phyloP scores from a whole-genome alignment of 2,888 invertebrate genomes.

The Caenorhabditis plicata region DNA sequence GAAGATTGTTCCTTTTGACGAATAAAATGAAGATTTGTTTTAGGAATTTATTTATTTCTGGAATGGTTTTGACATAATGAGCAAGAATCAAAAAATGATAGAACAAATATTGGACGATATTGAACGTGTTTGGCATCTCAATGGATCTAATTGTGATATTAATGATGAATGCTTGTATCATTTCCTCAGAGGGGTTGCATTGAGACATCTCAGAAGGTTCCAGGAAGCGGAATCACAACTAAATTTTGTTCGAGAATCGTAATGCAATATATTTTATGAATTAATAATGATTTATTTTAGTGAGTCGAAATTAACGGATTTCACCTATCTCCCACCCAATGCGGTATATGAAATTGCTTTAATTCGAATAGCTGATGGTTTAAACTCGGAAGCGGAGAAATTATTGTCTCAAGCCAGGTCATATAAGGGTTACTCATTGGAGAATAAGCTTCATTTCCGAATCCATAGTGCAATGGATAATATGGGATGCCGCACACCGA shows the following conservation, averaged over 20 bases:
- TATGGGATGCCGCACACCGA: constrained; percentile 40
- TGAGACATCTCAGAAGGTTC: constrained; percentile 78
- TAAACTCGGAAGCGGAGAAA: constrained; percentile 71
- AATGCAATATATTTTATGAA: not conserved
- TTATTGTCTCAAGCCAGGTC: constrained; percentile 78
- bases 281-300: constrained; percentile 53
- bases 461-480: constrained; percentile 56
- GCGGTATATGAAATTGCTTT: constrained; percentile 83
- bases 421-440: constrained; percentile 56
- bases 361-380: constrained; percentile 76
- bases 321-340: constrained; percentile 82
- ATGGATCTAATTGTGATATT: constrained; percentile 27
- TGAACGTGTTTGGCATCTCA: constrained; percentile 40
- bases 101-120: constrained; percentile 66
- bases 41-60: constrained; percentile 85
- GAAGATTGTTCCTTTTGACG: constrained; percentile 38
- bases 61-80: constrained; percentile 85
- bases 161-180: constrained; percentile 71
- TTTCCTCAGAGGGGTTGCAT: constrained; percentile 81
- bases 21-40: constrained; percentile 7
- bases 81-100: constrained; percentile 72
- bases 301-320: constrained; percentile 75
- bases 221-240: constrained; percentile 79
- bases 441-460: constrained; percentile 63
- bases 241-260: constrained; percentile 71